Conservation (phyloP, 2,888 invertebrate genomes). For the Spilarctia lutea region DNA sequence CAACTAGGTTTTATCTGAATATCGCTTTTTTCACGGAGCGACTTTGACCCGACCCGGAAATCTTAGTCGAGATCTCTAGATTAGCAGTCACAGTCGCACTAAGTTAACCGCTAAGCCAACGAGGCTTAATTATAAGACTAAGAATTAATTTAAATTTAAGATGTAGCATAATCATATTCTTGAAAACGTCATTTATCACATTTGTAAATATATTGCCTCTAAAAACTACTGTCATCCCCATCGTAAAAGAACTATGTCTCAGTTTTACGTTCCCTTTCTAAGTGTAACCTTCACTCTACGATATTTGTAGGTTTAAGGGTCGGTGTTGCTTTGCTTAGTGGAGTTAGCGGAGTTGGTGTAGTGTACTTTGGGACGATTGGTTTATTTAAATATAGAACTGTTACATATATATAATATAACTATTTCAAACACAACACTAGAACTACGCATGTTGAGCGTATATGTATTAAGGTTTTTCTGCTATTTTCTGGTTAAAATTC, state of each 20-base stretch:
- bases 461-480: too few species aligned
- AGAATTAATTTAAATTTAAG: neutral
- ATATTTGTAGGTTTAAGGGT: constrained; percentile 17
- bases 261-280: constrained; percentile 2
- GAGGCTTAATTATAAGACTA: too few species aligned
- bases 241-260: constrained; percentile 22
- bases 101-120: too few species aligned
- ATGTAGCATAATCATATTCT: neutral
- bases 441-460: too few species aligned
- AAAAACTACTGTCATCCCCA: neutral
- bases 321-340: constrained; percentile 33
- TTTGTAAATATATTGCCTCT: neutral
- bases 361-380: constrained; percentile 15
- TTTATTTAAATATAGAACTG: neutral
- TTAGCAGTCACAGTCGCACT: too few species aligned
- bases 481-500: too few species aligned
- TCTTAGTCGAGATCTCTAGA: too few species aligned
- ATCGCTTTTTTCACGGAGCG: too few species aligned
- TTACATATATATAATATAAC: too few species aligned
- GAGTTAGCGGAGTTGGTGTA: constrained; percentile 28
- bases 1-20: too few species aligned
- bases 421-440: too few species aligned
- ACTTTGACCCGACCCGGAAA: too few species aligned
- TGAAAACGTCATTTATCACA: neutral
- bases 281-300: constrained; percentile 42